Evolutionary conservation across 2,113 vertebrate genomes (phyloP), one percentile per base, ranked within the genome.

Genomic region (Cricetomys ansorgei): DNA sequence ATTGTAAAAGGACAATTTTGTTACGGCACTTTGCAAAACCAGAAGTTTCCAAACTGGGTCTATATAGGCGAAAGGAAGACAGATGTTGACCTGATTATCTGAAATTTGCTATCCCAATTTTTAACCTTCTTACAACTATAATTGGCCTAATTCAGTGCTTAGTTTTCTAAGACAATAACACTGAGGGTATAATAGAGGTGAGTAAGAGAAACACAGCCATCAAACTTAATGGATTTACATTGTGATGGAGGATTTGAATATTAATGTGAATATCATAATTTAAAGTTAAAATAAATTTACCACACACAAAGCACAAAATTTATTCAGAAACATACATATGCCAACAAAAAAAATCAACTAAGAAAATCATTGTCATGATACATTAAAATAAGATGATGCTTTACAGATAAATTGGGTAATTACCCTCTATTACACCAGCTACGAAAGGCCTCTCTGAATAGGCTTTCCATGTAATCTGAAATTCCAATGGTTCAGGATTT

Each of bases 1-100:
- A 62, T 29, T 88, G n/a, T 95, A 88, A 94, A 96, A 85, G 88
- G 37, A 80, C 40, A 70, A 16, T 77, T 72, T 37, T 43, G 19
- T 15, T 34, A 67, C 37, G 45, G 72, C 19, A 43, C 37, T 86
- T 85, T 88, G 75, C 9, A 88, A 94, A 80, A 43, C n/a, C 48
- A 79, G 40, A 87, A 80, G 64, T 75, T 11, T 2, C 13, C 76
- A 55, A 62, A 2, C 48, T 89, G 2, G 64, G 55, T 92, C 59
- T 89, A 64, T 19, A 75, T 1, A 90, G 89, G 70, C 50, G 59
- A 97, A 89, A 9, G 27, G 40, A 93, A 85, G 25, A 40, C 50
- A 94, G 73, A 45, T 45, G 13, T 73, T 67, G 15, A 31, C 67
- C 73, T 2, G 4, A 40, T 76, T 81, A 69, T 93, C 0, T 84